Percentiles rank a stretch among this genome's conserved stretches.
Evolutionary conservation across 1,140 invertebrate species (phyloP).

Genomic region (Drosophila ironensis): DNA sequence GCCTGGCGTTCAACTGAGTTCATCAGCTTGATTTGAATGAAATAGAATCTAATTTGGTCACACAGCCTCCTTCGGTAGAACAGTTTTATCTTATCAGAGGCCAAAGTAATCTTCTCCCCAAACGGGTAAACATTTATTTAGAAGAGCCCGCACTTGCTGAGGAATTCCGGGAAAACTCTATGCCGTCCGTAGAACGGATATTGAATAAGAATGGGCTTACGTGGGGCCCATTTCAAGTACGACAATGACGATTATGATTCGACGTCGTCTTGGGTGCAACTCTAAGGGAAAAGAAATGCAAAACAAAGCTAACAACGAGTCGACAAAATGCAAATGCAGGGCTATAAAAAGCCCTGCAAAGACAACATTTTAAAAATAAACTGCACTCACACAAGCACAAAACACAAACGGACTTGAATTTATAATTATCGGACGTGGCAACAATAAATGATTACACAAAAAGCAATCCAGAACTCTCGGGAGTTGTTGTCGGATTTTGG

Average conservation of each 20-base stretch:
- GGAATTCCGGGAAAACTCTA: constrained; percentile 8
- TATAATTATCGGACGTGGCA: constrained; percentile 59
- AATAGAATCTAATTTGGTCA: too few relatives aligned
- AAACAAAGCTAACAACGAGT: constrained; percentile 31
- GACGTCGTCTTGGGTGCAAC: constrained; percentile 11
- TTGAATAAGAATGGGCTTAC: constrained; percentile 27
- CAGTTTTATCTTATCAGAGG: background rate
- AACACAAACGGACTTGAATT: constrained; percentile 8
- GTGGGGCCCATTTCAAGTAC: constrained; percentile 46
- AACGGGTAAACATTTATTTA: constrained; percentile 4
- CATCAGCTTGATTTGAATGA: constrained; percentile 7
- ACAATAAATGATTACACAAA: constrained; percentile 30
- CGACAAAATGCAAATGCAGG: constrained; percentile 37
- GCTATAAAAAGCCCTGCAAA: constrained; percentile 59
- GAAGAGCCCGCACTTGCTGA: background rate
- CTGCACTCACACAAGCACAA: background rate
- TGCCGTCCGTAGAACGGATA: constrained; percentile 7
- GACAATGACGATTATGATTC: too few relatives aligned
- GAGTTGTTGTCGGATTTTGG: constrained; percentile 16
- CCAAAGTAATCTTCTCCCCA: constrained; percentile 1
- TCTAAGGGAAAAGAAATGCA: constrained; percentile 39
- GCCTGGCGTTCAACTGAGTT: background rate
- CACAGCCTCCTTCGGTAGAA: too few relatives aligned
- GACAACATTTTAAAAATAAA: constrained; percentile 63
- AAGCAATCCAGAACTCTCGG: constrained; percentile 6